Conservation (phyloP, 1,140 invertebrate species). For the Anastatus disparis region DNA sequence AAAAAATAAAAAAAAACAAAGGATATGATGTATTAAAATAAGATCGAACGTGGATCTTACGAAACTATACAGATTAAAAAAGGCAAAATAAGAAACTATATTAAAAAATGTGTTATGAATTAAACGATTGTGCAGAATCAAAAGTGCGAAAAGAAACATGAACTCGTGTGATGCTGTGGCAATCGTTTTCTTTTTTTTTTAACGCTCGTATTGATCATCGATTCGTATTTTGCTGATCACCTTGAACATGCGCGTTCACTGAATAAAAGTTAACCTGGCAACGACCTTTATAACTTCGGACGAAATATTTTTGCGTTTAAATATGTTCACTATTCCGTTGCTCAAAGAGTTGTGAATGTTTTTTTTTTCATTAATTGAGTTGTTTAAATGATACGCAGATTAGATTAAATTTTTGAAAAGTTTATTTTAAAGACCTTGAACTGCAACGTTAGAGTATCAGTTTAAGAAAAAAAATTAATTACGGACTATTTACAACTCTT, state of each 20-base stretch:
- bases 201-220: background rate
- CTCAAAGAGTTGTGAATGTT: no score
- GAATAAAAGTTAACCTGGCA: background rate
- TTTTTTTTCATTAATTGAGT: background rate
- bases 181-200: conserved; percentile 2
- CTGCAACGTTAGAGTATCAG: no score
- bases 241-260: conserved; percentile 8
- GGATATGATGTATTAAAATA: background rate
- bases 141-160: background rate
- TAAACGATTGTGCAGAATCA: background rate
- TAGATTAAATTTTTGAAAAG: no score
- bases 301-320: conserved; percentile 27
- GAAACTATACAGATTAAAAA: no score
- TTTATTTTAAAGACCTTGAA: no score
- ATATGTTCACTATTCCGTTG: no score
- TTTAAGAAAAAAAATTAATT: no score
- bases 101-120: no score
- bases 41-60: conserved; percentile 8
- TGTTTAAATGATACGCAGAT: no score
- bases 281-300: background rate
- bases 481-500: no score
- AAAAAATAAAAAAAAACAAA: no score
- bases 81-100: background rate
- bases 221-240: conserved; percentile 18
- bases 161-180: background rate